Evolutionary conservation across 2,797 vertebrate genomes (phyloP), one percentile per base, ranked within the genome.

Genomic region (Tamandua tetradactyla): DNA sequence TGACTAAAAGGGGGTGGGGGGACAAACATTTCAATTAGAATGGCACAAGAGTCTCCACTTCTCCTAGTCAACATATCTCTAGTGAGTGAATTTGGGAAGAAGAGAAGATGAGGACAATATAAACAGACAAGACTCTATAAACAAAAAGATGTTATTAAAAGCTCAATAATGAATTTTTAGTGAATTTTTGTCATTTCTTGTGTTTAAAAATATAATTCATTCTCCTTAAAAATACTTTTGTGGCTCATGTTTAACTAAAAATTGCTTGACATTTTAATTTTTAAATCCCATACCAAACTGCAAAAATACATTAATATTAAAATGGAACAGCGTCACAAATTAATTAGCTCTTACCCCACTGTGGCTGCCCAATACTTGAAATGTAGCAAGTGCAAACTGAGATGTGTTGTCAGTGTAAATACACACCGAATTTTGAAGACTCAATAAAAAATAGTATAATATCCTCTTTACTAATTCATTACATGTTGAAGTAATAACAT

Each of bases 1-100:
- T 98, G 94, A 99, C 99, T 99, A 92, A 85, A 98, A 97, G 35
- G 97, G 69, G 95, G 0, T 35, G 97, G 69, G 95, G 0, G 30
- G n/a, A 55, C 15, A 95, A 95, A 82, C 44, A 69, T 62, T 69
- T 71, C 71, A 15, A 2, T 96, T 93, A 97, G 87, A 94, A 96
- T 32, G 13, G 4, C 3, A 18, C 72, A 25, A 27, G 17, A 83
- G 27, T 4, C 89, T 75, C 59, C 87, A 57, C 18, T 69, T 84
- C 0, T 75, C 47, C 8, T 7, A n/a, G 37, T 84, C 22, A 92
- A 57, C 0, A 3, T 30, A 11, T 79, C 35, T 61, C 42, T 27
- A 42, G 44, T 69, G 14, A 95, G 59, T 49, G 17, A 87, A 37
- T 0, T 59, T 8, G 0, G 75, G 32, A 69, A 62, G 3, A 62